Base-by-base conservation (phyloP, 2,113 vertebrate species). In the Mirounga angustirostris region DNA sequence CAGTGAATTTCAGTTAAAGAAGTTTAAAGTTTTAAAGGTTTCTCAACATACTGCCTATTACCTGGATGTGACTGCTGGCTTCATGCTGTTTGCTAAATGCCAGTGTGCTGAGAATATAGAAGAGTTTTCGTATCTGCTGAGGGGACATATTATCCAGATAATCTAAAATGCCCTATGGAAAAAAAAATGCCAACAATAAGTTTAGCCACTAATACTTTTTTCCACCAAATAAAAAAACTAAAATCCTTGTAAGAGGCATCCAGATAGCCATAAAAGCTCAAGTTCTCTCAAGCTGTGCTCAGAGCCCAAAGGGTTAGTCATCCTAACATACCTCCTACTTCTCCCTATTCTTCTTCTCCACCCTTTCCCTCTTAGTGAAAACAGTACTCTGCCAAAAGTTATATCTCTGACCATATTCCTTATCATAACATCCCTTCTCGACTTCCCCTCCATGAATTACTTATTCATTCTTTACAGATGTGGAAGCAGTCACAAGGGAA, bases 121-220 rank as follows among this genome's bases (percentile, higher is more conserved):
- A 99, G n/a, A 99, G 99, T 97, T 99, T 99, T 84, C 99, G 99
- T 96, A 99, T 99, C 98, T 99, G 99, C 96, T 99, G 99, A 0
- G 99, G 99, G 11, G 98, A 99, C 95, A 99, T 98, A 97, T 99
- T 99, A 97, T 99, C 99, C 98, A 99, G 99, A 97, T 99, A 99
- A 98, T 99, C 99, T 98, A 99, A 98, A 98, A 99, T 99, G 65
- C 99, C 99, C 99, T 99, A 98, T 11, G 76, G 90, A 69, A 4
- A 43, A 95, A 98, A 63, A 36, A 85, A 97, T 30, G 4, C 33
- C 96, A 95, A 73, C 4, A 10, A 92, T 76, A 18, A 86, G 15
- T 26, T 85, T 19, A 95, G 46, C 5, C 89, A 28, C 30, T 63
- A 93, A 52, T 4, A 74, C 43, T 93, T 95, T 92, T 50, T 63